Evolutionary conservation across 92 coral and sea anemone genomes (phyloP).

Genomic region (Virgularia gustaviana): DNA sequence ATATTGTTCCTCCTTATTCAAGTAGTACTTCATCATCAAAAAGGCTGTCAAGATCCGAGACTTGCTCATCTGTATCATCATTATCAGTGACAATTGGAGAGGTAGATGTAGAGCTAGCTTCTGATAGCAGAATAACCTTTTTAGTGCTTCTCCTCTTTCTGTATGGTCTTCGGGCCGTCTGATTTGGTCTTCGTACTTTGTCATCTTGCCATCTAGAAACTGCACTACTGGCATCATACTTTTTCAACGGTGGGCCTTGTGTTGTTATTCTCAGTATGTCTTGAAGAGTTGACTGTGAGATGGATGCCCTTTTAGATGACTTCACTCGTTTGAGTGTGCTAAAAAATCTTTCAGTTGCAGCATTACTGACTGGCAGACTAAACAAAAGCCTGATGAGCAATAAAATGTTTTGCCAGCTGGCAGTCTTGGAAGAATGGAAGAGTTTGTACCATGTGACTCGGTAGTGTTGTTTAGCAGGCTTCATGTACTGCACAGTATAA

Average conservation of each 20-base stretch:
- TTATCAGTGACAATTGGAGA: neutral
- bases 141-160: conserved; percentile 3
- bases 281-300: conserved; percentile 38
- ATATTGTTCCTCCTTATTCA: neutral
- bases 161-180: conserved; percentile 30
- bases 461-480: conserved; percentile 28
- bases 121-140: neutral
- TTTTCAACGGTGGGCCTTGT: conserved; percentile 33
- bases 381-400: conserved; percentile 36
- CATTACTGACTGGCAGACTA: conserved; percentile 41
- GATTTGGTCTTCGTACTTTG: conserved; percentile 39
- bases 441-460: conserved; percentile 35
- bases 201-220: conserved; percentile 26
- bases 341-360: conserved; percentile 39
- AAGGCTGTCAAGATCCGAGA: conserved; percentile 7
- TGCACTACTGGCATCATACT: conserved; percentile 33
- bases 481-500: conserved; percentile 37
- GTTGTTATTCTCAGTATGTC: conserved; percentile 32
- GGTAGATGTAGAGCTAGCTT: neutral
- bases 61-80: neutral
- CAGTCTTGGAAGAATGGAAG: conserved; percentile 44
- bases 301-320: conserved; percentile 21
- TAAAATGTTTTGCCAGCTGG: conserved; percentile 39
- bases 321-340: conserved; percentile 37
- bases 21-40: conserved; percentile 29